Base-by-base conservation (phyloP, 2,888 invertebrate species). In the Microplitis manilae region DNA sequence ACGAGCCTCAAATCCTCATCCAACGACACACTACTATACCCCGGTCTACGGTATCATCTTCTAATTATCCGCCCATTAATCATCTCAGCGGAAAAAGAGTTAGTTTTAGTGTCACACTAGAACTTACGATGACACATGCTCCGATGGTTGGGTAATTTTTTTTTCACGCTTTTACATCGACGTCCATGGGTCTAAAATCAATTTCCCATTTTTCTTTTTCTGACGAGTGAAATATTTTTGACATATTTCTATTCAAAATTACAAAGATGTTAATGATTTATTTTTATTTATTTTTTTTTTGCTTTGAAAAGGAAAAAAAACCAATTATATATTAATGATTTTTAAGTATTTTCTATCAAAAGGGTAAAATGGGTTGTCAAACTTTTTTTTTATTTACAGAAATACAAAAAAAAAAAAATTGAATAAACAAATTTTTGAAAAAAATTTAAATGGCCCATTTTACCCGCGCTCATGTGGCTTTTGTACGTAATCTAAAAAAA, bases 41-140 rank as follows among this genome's bases (percentile, higher is more conserved):
- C 50, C 13, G 9, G 13, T 50, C 50, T 5, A 50, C 9, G 80
- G 82, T 84, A 86, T 88, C 87, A 86, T 85, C 87, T 86, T 86
- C 87, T 88, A 88, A 88, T 88, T 87, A 87, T 88, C 87, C 84
- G 85, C 83, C 84, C 85, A 88, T 88, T 88, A 86, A 86, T 88
- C 88, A 88, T 87, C 84, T 39, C 83, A 81, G 73, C 65, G 68
- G 76, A 65, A 79, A 30, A 73, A 64, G 73, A 76, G 72, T 62
- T 60, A 61, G 50, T 30, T 61, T 68, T 73, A 40, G 67, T 68
- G 39, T 67, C 70, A 64, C 70, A 64, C 50, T 73, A 73, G 64
- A 71, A 74, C 13, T 13, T 65, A 40, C 65, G 77, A 74, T 77
- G 77, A 77, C 74, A 77, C 77, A 74, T 77, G 71, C 73, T 68